phyloP scores from a whole-genome alignment of 2,113 vertebrate species.

The Mustela lutreola region DNA sequence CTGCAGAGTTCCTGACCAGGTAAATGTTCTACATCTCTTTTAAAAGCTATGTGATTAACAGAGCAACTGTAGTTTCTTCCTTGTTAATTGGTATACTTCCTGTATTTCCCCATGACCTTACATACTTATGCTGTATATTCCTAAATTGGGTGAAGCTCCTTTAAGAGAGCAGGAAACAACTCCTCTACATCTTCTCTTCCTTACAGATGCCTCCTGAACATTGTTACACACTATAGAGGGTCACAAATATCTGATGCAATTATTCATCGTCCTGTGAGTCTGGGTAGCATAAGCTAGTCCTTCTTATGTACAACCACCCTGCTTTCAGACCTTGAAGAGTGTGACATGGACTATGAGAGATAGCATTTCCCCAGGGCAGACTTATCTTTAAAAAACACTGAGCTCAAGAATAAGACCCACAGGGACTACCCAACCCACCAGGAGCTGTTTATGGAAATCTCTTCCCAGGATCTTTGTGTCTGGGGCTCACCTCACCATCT shows the following conservation, averaged over 20 bases:
- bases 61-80: background rate
- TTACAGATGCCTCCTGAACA: background rate
- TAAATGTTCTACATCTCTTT: background rate
- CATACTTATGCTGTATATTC: background rate
- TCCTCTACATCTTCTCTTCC: background rate
- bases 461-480: background rate
- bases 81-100: background rate
- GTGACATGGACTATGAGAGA: background rate
- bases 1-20: background rate
- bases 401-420: background rate
- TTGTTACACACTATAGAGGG: background rate
- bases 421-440: background rate
- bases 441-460: background rate
- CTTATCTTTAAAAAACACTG: background rate
- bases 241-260: background rate
- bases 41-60: background rate
- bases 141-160: background rate
- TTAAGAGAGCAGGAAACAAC: background rate
- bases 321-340: background rate
- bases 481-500: background rate
- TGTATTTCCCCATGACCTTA: background rate
- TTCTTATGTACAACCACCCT: background rate
- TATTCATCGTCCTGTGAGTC: background rate
- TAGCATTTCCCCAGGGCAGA: background rate
- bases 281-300: background rate